phyloP scores from a whole-genome alignment of 2,888 invertebrate genomes.

The Helobdella robusta region DNA sequence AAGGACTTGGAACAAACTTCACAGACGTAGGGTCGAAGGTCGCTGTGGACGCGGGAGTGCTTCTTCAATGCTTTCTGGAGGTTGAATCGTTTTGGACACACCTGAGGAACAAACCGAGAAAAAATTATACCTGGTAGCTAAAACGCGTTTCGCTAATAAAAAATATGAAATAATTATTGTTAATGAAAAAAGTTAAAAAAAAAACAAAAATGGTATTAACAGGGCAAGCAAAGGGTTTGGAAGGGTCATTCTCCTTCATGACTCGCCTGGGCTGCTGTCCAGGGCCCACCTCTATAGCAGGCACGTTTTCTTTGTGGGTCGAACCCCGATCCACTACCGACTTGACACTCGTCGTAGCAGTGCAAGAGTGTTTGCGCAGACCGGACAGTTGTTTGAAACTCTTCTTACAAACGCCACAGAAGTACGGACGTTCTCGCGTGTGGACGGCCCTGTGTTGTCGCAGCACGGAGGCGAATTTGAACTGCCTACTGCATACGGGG shows the following conservation, averaged over 20 bases:
- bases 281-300: neutral
- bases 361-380: constrained; percentile 5
- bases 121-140: too few species aligned
- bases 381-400: neutral
- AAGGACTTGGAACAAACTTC: neutral
- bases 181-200: too few species aligned
- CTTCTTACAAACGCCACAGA: constrained; percentile 5
- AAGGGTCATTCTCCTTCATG: neutral
- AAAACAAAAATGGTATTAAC: too few species aligned
- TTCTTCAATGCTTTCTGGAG: constrained; percentile 12
- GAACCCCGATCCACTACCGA: too few species aligned
- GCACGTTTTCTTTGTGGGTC: neutral
- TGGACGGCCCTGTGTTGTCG: constrained; percentile 15
- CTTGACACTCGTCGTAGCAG: neutral
- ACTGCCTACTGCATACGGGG: neutral
- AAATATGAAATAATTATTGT: too few species aligned
- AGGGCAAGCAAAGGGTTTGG: constrained; percentile 1
- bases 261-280: neutral
- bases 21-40: neutral
- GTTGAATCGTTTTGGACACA: constrained; percentile 9
- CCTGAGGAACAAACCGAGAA: neutral
- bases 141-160: too few species aligned
- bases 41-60: constrained; percentile 6
- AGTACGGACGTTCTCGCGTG: neutral
- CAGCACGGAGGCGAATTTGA: constrained; percentile 6